Evolutionary conservation across 2,797 vertebrate genomes (phyloP), one percentile per base, ranked within the genome.

Genomic region (Macropodus opercularis): DNA sequence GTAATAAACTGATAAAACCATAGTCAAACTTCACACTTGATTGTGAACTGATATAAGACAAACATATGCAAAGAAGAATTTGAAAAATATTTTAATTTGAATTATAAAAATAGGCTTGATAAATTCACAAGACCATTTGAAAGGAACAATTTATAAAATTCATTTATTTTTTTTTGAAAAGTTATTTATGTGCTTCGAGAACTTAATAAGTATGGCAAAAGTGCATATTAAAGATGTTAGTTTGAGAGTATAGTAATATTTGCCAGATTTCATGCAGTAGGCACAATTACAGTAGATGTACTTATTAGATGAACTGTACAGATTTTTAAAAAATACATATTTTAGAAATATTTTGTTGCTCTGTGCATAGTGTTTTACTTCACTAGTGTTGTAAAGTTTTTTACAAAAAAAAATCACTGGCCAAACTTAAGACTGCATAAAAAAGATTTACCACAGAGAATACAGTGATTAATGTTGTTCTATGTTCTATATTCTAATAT

Each of bases 81-180:
- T 87, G 55, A 85, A 84, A 87, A 87, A 87, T 77, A 54, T 39
- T 23, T 91, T 92, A 90, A 92, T 87, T 89, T 27, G 21, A 75
- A 56, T 74, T 71, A 76, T 64, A 84, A 80, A 87, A 85, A 85
- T 67, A 85, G 44, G 38, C 24, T 55, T 36, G 63, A 75, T 85
- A 70, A 41, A 81, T 80, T 88, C 43, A n/a, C n/a, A 57, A 66
- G 32, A 66, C 22, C 51, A 80, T 63, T 32, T 72, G 50, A 27
- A 85, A 70, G 49, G 80, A 83, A 79, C 56, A 60, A 47, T 59
- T 38, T 44, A 74, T 85, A 63, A 81, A 87, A 82, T 81, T n/a
- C n/a, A 89, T 85, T 77, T 44, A 83, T 22, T 66, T 75, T 64
- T 8, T 77, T 69, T 85, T 40, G 69, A 81, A 70, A 80, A 55